Evolutionary conservation across 2,797 vertebrate genomes (phyloP).

Genomic region (Lycodopsis pacificus): DNA sequence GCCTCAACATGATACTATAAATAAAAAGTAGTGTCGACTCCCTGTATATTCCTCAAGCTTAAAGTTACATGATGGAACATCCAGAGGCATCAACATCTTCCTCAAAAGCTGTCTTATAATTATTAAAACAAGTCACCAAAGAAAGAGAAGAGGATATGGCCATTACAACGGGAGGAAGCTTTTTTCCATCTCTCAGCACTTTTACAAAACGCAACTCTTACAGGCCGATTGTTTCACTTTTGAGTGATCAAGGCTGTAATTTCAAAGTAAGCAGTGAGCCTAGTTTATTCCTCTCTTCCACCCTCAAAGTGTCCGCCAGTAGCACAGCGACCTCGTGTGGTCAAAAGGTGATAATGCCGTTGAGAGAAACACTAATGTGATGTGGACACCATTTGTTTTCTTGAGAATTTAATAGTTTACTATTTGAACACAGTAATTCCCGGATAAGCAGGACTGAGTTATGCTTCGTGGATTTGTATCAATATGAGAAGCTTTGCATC

Average conservation of each 20-base stretch:
- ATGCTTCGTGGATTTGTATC: not conserved
- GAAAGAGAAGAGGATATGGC: not conserved
- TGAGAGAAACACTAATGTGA: not conserved
- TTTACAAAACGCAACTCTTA: not conserved
- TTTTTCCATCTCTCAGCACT: not conserved
- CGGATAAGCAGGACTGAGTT: not conserved
- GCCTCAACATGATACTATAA: not conserved
- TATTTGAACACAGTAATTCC: not conserved
- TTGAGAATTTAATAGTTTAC: not conserved
- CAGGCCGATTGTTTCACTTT: not conserved
- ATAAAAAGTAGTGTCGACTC: not conserved
- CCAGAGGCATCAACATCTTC: not conserved
- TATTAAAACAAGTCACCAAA: slow-evolving; percentile 1
- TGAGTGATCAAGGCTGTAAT: not conserved
- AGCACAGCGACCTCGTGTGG: slow-evolving; percentile 35
- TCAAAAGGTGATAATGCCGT: not conserved
- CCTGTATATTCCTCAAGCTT: not conserved
- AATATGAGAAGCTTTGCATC: not conserved
- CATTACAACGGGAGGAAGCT: not conserved
- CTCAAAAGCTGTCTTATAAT: not conserved
- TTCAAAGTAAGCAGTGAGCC: too few relatives aligned
- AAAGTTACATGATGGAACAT: not conserved
- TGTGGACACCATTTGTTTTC: not conserved
- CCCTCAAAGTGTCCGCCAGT: not conserved
- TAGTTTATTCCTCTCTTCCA: not conserved